Base-by-base conservation (phyloP, 37 sponge, comb jelly and placozoan species). In the Eunapius fragilis region DNA sequence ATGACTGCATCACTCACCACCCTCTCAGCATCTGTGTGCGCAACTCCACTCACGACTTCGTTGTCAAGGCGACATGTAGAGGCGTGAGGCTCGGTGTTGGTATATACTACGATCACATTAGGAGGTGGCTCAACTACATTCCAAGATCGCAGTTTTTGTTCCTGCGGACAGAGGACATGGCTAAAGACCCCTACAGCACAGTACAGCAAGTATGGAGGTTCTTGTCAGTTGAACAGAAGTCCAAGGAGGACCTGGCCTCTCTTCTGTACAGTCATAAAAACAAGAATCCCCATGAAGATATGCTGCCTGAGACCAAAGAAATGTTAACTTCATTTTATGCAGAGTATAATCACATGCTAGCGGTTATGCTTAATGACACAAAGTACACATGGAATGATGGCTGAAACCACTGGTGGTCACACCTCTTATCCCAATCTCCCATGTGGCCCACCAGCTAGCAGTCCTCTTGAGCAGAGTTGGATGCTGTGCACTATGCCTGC, bases 71-170 rank as follows among this genome's bases (percentile, higher is more conserved):
- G 37, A 45, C 27, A 27, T 77, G 78, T 17, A 45, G 78, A 36
- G 37, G 28, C 10, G 32, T 84, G 22, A 49, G 89, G 22, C 74
- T 89, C 25, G 89, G 89, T 27, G 49, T 83, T 0, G 84, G 89
- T 72, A 47, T 90, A 31, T 90, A 90, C 27, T 67, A 85, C 37
- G 77, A 80, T 14, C 86, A 90, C 82, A 32, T 90, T 0, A n/a
- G 25, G 2, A 78, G 69, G 47, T 90, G 90, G 90, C 36, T 90
- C 27, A 48, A 58, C 23, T 68, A 67, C 35, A 37, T 90, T 31
- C 81, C 90, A 28, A 75, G 76, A 38, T 33, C 80, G 25, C 86
- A 80, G 86, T 81, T 90, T 26, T 80, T 90, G 35, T 85, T 90
- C 36, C 81, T 90, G 19, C 73, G 82, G 28, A 80, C 82, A 28